Conservation (phyloP, 2,113 vertebrate genomes). For the Ciconia boyciana region DNA sequence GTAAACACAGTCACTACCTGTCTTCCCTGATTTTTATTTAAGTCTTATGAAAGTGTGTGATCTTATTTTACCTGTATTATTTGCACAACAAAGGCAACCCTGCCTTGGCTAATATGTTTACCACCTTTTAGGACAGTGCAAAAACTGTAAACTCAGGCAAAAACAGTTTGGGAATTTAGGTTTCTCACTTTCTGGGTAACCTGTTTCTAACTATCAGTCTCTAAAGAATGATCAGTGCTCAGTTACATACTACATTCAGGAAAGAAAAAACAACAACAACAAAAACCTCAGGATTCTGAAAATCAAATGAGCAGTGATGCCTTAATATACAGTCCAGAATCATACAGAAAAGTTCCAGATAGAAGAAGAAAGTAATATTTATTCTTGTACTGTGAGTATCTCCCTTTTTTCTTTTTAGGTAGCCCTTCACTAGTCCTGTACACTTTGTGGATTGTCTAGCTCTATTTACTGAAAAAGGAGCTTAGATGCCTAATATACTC, state of each 20-base stretch:
- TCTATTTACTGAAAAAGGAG: neutral
- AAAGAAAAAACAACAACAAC: neutral
- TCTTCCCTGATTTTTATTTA: neutral
- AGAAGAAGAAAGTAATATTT: neutral
- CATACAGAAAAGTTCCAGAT: neutral
- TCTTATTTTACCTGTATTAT: neutral
- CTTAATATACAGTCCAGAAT: neutral
- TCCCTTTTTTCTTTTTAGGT: neutral
- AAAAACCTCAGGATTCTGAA: neutral
- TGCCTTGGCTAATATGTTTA: neutral
- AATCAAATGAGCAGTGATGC: neutral
- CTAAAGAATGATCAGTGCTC: neutral
- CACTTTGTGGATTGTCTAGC: neutral
- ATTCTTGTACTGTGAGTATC: neutral
- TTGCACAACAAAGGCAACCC: neutral
- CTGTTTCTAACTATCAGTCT: neutral
- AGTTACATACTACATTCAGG: neutral
- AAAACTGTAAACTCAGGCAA: neutral
- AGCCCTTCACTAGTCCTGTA: neutral
- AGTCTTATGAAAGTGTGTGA: neutral
- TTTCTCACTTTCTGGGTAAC: neutral
- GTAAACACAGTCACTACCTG: neutral
- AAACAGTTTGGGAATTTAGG: neutral
- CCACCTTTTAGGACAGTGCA: neutral
- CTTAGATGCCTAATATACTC: rapidly evolving